phyloP scores from a whole-genome alignment of 2,797 vertebrate species.

The Melopsittacus undulatus region DNA sequence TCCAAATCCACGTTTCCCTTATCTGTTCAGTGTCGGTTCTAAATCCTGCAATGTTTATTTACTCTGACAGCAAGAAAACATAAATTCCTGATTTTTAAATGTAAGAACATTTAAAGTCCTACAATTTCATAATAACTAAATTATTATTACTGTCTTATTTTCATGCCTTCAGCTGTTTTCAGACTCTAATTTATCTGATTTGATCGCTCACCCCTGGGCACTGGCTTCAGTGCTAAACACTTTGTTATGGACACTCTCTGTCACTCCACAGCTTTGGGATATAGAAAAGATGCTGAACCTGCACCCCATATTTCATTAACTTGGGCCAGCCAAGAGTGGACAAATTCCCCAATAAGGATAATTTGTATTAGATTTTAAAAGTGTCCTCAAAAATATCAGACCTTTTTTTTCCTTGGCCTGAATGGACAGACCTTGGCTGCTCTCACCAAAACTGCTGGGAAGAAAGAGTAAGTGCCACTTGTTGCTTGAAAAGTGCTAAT shows the following conservation, averaged over 20 bases:
- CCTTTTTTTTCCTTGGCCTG: neutral
- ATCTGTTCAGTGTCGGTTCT: neutral
- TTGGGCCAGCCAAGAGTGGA: neutral
- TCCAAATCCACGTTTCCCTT: neutral
- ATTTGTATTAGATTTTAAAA: neutral
- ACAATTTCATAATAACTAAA: neutral
- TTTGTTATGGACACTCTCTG: neutral
- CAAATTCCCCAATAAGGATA: neutral
- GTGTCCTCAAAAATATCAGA: neutral
- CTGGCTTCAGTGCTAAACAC: neutral
- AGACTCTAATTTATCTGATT: neutral
- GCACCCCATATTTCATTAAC: neutral
- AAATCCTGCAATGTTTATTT: neutral
- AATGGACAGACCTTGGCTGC: neutral
- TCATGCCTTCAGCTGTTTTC: neutral
- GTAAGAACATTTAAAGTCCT: neutral
- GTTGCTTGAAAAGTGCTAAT: conserved; percentile 3
- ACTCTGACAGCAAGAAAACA: neutral
- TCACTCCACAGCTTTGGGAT: neutral
- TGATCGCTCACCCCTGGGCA: neutral
- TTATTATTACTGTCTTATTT: neutral
- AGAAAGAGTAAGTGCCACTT: neutral
- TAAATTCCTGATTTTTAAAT: neutral
- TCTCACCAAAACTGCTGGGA: neutral
- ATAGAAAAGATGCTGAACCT: neutral